Conservation (phyloP, 2,888 invertebrate genomes). For the Eilema sororculum region DNA sequence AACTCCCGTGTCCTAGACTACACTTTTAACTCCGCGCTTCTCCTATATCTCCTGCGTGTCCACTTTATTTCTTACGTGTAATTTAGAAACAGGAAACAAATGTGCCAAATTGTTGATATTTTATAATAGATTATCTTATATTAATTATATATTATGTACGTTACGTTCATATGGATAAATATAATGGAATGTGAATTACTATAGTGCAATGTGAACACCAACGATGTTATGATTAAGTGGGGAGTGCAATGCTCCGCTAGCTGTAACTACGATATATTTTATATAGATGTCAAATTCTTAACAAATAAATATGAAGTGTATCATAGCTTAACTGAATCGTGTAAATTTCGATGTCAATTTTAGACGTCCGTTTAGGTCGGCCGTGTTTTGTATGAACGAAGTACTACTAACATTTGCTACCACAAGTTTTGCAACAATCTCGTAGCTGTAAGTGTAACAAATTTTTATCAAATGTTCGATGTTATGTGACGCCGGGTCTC, state of each 20-base stretch:
- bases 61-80: constrained; percentile 59
- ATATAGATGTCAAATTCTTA: constrained; percentile 83
- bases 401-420: constrained; percentile 73
- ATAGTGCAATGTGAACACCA: constrained; percentile 80
- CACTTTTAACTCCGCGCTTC: constrained; percentile 31
- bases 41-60: constrained; percentile 50
- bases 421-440: constrained; percentile 81
- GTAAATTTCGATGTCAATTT: constrained; percentile 86
- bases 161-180: constrained; percentile 58
- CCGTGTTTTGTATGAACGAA: constrained; percentile 71
- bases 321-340: constrained; percentile 81
- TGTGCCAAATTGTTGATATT: constrained; percentile 85
- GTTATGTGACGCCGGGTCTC: constrained; percentile 60
- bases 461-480: constrained; percentile 76
- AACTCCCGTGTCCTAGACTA: constrained; percentile 3
- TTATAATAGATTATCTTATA: constrained; percentile 69
- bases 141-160: constrained; percentile 59
- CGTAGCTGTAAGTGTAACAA: constrained; percentile 65
- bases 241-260: constrained; percentile 56
- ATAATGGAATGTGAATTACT: constrained; percentile 59
- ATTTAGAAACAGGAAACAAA: constrained; percentile 76
- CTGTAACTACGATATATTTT: constrained; percentile 74
- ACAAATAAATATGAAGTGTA: constrained; percentile 71
- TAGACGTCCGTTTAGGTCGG: constrained; percentile 75
- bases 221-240: constrained; percentile 59